phyloP scores from a whole-genome alignment of 2,113 vertebrate species.

The Raja brachyura region DNA sequence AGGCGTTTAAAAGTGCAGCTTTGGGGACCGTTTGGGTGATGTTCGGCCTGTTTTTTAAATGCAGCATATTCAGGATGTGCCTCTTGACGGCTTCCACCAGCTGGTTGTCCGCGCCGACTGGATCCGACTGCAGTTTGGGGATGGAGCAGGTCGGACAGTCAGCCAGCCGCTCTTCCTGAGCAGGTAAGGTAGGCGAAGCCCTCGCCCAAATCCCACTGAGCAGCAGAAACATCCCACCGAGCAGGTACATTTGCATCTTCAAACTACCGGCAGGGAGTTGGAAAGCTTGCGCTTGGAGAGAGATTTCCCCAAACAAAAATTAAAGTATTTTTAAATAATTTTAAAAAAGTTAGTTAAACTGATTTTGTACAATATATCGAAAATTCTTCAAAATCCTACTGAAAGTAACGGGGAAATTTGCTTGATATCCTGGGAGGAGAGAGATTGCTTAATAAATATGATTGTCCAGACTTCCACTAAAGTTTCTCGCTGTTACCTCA shows the following conservation, averaged over 20 bases:
- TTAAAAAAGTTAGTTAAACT: neutral
- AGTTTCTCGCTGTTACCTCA: neutral
- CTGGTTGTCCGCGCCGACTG: slow-evolving; percentile 66
- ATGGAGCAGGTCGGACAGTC: slow-evolving; percentile 81
- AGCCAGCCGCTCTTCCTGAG: slow-evolving; percentile 55
- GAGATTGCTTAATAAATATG: neutral
- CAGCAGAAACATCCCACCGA: slow-evolving; percentile 67
- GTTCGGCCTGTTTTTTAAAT: slow-evolving; percentile 89
- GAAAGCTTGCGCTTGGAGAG: neutral
- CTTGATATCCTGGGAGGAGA: neutral
- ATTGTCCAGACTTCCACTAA: neutral
- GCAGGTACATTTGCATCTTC: slow-evolving; percentile 73
- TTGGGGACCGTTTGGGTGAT: slow-evolving; percentile 91
- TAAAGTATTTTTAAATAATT: neutral
- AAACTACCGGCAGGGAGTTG: neutral
- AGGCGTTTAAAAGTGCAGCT: slow-evolving; percentile 92
- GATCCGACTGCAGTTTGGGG: slow-evolving; percentile 69
- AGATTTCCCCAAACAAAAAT: slow-evolving; percentile 36
- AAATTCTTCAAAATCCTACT: neutral
- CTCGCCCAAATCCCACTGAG: slow-evolving; percentile 65
- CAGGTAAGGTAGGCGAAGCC: slow-evolving; percentile 64
- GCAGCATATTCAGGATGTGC: slow-evolving; percentile 90
- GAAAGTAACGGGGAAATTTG: neutral
- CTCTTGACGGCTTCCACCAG: slow-evolving; percentile 92
- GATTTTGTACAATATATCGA: neutral